Base-by-base conservation (phyloP, 2,797 vertebrate genomes). In the Sphenopsis melanotis region DNA sequence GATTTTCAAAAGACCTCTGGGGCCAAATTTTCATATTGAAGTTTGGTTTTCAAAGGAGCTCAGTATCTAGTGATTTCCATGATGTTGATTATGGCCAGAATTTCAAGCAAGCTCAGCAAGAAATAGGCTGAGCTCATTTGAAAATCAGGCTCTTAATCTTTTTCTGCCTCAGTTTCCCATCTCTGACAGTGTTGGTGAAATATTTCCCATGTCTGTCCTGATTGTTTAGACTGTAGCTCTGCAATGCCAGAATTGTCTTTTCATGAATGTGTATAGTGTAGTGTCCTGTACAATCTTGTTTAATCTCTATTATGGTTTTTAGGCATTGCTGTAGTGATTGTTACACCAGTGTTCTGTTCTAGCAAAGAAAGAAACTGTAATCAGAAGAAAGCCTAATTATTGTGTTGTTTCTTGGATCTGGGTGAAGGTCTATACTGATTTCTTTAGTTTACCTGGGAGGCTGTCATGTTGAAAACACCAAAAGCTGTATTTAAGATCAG, bases 41-140 rank as follows among this genome's bases (percentile, higher is more conserved):
- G 87, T 94, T 94, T 94, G 87, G 41, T 94, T 97, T 96, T 96
- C 96, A 97, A 96, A 97, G 94, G 70, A 91, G 89, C 91, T 87
- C 63, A 96, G 78, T 94, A 96, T 96, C 91, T 86, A 64, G 66
- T 80, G 77, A 95, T 96, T 97, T 94, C 91, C 94, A 96, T 97
- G 76, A 59, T 94, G 95, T 68, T 93, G 89, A 88, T 93, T 92
- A 83, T 71, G 72, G 91, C 59, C 52, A 93, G 84, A 90, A 95
- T 94, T 95, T 96, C 70, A 93, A 64, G 90, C 5, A 6, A 93
- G 80, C 85, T 96, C 87, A 93, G 87, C 93, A 95, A 72, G 77
- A 94, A 95, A 94, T 79, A 12, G 36, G 85, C 93, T 94, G 87
- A 90, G 70, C 83, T 95, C 76, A 75, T 95, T 94, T 91, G 91